Evolutionary conservation across 2,888 invertebrate genomes (phyloP).

Genomic region (Cremastinae sp.): DNA sequence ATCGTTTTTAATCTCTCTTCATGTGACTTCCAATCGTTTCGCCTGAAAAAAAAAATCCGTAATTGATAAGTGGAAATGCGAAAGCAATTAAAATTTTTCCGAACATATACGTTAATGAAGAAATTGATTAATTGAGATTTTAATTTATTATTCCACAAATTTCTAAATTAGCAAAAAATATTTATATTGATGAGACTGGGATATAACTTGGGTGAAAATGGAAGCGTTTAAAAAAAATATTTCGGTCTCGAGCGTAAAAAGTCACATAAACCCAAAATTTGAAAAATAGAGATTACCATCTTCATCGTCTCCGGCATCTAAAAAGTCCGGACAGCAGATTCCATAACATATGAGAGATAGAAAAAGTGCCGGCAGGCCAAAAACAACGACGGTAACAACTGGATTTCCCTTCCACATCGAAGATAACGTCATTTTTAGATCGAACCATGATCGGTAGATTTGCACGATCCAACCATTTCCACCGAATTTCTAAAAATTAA

Average conservation of each 20-base stretch:
- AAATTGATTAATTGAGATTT: no score
- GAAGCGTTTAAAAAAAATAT: no score
- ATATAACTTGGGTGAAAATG: no score
- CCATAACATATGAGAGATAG: conserved; percentile 96
- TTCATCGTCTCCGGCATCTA: conserved; percentile 94
- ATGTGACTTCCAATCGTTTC: conserved; percentile 71
- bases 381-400: conserved; percentile 94
- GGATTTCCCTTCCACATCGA: conserved; percentile 97
- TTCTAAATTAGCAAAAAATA: no score
- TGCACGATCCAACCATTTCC: conserved; percentile 90
- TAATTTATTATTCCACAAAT: no score
- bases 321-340: conserved; percentile 96
- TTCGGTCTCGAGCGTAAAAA: no score
- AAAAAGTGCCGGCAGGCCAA: conserved; percentile 96
- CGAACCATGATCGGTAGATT: conserved; percentile 90
- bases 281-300: no score
- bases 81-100: neutral
- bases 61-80: neutral
- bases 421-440: conserved; percentile 88
- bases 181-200: no score
- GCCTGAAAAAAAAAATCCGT: conserved; percentile 41
- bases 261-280: no score
- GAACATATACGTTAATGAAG: no score
- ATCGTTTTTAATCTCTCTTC: conserved; percentile 73
- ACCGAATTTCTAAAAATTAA: conserved; percentile 86